Base-by-base conservation (phyloP, 2,797 vertebrate species). In the Sitta carolinensis region DNA sequence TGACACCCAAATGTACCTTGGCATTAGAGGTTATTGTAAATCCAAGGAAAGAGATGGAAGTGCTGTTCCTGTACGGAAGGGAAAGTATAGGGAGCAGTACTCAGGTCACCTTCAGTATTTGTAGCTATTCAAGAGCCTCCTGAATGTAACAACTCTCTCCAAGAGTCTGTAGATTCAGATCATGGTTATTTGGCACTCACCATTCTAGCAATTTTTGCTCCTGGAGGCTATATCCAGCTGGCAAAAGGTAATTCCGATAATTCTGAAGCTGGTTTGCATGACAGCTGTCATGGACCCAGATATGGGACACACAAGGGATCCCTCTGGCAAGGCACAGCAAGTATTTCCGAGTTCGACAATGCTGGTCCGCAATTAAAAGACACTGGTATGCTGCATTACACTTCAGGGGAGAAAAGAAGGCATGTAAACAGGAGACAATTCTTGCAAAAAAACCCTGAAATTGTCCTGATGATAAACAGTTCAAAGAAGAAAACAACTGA, bases 281-380 rank as follows among this genome's bases (percentile, higher is more conserved):
- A 97, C 99, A 99, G 93, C 99, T 99, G 87, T 99, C 99, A n/a
- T 98, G 97, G 86, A 99, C 99, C 99, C 99, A 99, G 63, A 99
- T 94, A 67, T 99, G 98, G 27, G 99, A 99, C 40, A 99, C 99
- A 51, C 99, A 99, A 8, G 99, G 99, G 67, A 99, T 98, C 3
- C 99, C 99, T 84, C 99, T 98, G 91, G 99, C 99, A 98, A 99
- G 96, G 96, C 99, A 99, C 97, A 99, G 98, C 96, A 99, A 96
- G 96, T 99, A 99, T 92, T 99, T 99, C 96, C 98, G 98, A 70
- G 98, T 99, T 27, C 98, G 98, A 95, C 99, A 99, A 42, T 99
- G 99, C 96, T 99, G 99, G 97, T 99, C 99, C 0, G 99, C 98
- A 30, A 99, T 99, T 73, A 99, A 97, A 61, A 99, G 98, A 95